These are phyloP conservation scores for Ceyx erithaca DNA, from an alignment of 2,797 vertebrate genomes.

Conservation along the genomic window DNA sequence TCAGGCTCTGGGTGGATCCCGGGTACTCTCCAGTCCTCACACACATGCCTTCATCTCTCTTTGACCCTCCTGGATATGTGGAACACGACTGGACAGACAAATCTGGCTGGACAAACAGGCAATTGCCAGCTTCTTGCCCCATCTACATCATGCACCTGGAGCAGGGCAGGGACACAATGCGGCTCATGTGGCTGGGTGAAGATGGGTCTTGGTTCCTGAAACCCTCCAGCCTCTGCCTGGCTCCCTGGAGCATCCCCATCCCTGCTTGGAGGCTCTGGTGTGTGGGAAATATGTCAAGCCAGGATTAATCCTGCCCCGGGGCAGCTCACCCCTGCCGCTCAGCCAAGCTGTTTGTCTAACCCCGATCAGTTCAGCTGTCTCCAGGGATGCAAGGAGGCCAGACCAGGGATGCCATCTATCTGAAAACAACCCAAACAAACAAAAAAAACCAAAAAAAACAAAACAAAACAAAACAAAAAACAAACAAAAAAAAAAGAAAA, in stretches of 20 bases:
- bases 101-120: not conserved
- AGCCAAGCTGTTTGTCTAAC: conserved; percentile 60
- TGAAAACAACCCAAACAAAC: not conserved
- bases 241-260: not conserved
- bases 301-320: conserved; percentile 5
- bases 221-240: not conserved
- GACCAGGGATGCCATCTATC: not conserved
- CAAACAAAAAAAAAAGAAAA: not conserved
- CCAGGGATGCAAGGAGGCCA: not conserved
- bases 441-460: too few relatives aligned
- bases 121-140: not conserved
- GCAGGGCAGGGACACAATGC: rapidly evolving
- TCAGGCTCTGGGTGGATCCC: conserved; percentile 7
- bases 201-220: not conserved
- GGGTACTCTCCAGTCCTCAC: not conserved
- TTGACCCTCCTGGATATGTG: not conserved
- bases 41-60: not conserved
- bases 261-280: not conserved
- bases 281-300: conserved; percentile 19
- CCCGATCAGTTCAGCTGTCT: conserved; percentile 20
- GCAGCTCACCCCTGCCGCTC: not conserved
- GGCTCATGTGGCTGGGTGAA: not conserved
- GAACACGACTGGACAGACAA: not conserved
- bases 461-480: not conserved
- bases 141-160: not conserved